Percentiles rank a stretch among this genome's conserved stretches.
Conservation (phyloP, 1,140 invertebrate genomes). For the Diorhabda carinulata region DNA sequence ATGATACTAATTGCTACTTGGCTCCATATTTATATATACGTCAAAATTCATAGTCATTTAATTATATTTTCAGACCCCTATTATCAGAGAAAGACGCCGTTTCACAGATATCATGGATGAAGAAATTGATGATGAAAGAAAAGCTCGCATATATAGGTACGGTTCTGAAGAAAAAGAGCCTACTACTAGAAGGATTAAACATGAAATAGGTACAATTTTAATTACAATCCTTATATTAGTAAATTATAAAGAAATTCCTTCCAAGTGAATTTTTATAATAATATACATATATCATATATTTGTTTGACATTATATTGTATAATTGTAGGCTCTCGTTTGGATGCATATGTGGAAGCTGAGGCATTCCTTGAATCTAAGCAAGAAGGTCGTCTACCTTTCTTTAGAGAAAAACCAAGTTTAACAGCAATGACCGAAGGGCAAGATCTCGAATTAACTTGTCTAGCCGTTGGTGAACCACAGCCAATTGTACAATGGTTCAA, state of each 20-base stretch:
- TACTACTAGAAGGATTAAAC: conserved; percentile 68
- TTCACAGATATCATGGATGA: conserved; percentile 96
- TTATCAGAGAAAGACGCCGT: conserved; percentile 82
- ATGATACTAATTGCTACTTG: background rate
- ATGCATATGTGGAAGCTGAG: conserved; percentile 79
- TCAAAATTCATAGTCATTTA: background rate
- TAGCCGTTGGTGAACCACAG: conserved; percentile 83
- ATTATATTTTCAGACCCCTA: conserved; percentile 61
- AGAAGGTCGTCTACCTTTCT: conserved; percentile 74
- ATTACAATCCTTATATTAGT: too few species aligned
- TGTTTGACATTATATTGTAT: background rate
- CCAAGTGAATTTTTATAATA: too few species aligned
- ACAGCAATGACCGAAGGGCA: conserved; percentile 76
- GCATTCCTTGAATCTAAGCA: conserved; percentile 76
- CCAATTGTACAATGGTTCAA: conserved; percentile 95
- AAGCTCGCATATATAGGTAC: conserved; percentile 74
- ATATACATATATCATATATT: too few species aligned
- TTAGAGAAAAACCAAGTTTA: conserved; percentile 75
- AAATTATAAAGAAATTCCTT: too few species aligned
- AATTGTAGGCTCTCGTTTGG: conserved; percentile 59
- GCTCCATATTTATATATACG: too few species aligned
- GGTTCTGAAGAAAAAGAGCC: conserved; percentile 62
- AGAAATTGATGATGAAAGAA: conserved; percentile 87
- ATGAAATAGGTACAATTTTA: conserved; percentile 61
- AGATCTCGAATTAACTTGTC: conserved; percentile 73